A percentile compares a stretch with the other conserved stretches of the same genome.
These are phyloP conservation scores for Marmota monax DNA, from an alignment of 2,113 vertebrate species.

Conservation along the genomic window DNA sequence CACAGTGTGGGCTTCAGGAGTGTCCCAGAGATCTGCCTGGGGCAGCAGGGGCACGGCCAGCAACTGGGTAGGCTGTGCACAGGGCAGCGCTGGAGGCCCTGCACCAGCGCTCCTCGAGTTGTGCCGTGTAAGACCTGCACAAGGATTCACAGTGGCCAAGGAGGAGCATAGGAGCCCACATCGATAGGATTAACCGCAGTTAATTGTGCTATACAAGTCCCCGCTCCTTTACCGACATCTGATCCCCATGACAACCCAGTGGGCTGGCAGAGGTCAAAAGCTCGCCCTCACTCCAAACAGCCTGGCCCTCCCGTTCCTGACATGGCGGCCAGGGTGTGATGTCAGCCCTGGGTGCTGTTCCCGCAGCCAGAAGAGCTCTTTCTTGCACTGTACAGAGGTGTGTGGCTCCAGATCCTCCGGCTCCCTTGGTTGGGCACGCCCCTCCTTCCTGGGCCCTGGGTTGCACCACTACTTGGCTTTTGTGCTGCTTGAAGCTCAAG, in stretches of 20 bases:
- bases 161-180: background rate
- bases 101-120: rapidly evolving
- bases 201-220: too few species aligned
- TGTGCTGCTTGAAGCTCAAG: rapidly evolving
- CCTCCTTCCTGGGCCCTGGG: background rate
- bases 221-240: background rate
- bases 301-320: rapidly evolving
- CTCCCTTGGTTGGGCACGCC: background rate
- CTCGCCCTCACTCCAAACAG: rapidly evolving
- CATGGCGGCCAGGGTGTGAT: rapidly evolving
- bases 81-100: rapidly evolving
- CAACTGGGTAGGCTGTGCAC: background rate
- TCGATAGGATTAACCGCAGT: too few species aligned
- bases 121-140: rapidly evolving
- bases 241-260: background rate
- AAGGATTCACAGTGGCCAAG: rapidly evolving
- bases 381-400: too few species aligned
- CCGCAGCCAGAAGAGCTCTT: rapidly evolving
- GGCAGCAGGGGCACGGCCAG: rapidly evolving
- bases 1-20: too few species aligned
- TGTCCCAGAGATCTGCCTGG: rapidly evolving
- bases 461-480: rapidly evolving
- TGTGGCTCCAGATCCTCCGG: too few species aligned
- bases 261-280: rapidly evolving
- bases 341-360: rapidly evolving